Evolutionary conservation across 2,113 vertebrate genomes (phyloP).

Genomic region (Bufo bufo): DNA sequence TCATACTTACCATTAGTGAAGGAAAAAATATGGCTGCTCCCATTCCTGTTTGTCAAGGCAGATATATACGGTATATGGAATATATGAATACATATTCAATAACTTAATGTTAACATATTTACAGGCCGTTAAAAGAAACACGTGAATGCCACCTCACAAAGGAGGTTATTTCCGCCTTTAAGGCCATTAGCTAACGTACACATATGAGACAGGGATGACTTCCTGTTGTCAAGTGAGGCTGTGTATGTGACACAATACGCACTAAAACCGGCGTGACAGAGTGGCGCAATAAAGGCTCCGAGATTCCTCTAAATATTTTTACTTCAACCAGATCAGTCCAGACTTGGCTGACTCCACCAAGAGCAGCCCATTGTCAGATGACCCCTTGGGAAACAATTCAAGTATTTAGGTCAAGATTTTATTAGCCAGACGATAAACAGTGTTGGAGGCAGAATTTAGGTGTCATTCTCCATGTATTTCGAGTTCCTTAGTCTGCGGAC

Average conservation of each 20-base stretch:
- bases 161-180: conserved; percentile 31
- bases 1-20: background rate
- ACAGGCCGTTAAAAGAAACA: background rate
- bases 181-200: conserved; percentile 10
- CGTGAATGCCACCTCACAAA: background rate
- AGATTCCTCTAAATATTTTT: conserved; percentile 27
- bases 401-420: conserved; percentile 34
- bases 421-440: conserved; percentile 32
- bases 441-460: conserved; percentile 11
- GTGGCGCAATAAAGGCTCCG: conserved; percentile 39
- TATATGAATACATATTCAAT: background rate
- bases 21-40: conserved; percentile 23
- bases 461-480: conserved; percentile 10
- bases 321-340: conserved; percentile 35
- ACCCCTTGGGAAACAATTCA: conserved; percentile 36
- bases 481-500: conserved; percentile 13
- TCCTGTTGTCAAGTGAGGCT: conserved; percentile 38
- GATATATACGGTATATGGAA: background rate
- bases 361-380: conserved; percentile 40
- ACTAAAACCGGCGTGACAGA: background rate
- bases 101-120: background rate
- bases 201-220: conserved; percentile 24
- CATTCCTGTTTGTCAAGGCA: background rate
- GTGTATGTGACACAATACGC: conserved; percentile 13
- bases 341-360: conserved; percentile 37